These are phyloP conservation scores for Harlomillsia oculata DNA, from an alignment of 1,140 invertebrate genomes.

Conservation along the genomic window DNA sequence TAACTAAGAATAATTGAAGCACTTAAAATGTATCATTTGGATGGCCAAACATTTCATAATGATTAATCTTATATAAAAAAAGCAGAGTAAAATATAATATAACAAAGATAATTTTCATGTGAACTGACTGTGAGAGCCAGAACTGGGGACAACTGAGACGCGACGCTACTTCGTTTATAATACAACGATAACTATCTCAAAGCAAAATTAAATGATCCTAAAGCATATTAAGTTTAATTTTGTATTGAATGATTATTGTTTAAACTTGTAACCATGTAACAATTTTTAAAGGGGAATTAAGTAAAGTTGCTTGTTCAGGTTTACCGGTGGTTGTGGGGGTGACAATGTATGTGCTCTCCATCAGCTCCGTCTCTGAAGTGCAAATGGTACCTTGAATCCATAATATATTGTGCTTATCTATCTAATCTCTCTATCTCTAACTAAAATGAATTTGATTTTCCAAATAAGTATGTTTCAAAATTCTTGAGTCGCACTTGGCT, in stretches of 20 bases:
- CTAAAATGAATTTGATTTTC: background rate
- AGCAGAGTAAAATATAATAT: too few species aligned
- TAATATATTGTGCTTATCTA: background rate
- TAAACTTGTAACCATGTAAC: background rate
- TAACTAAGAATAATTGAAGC: background rate
- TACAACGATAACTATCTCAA: background rate
- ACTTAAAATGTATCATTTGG: too few species aligned
- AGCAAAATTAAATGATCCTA: conserved; percentile 1
- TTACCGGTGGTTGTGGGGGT: conserved; percentile 31
- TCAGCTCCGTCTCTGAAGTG: conserved; percentile 96
- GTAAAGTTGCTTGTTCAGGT: conserved; percentile 24
- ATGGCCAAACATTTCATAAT: too few species aligned
- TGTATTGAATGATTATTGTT: background rate
- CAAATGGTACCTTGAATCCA: conserved; percentile 74
- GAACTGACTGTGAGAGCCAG: too few species aligned
- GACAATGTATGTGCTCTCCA: conserved; percentile 97
- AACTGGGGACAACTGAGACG: too few species aligned
- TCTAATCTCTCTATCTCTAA: background rate
- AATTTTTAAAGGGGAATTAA: conserved; percentile 7
- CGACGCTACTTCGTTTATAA: too few species aligned
- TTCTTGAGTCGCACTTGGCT: too few species aligned
- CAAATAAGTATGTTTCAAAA: too few species aligned
- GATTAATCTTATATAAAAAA: too few species aligned
- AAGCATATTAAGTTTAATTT: background rate
- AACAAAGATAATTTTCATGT: too few species aligned